Conservation (phyloP, 2,113 vertebrate genomes). For the Crotophaga sulcirostris region DNA sequence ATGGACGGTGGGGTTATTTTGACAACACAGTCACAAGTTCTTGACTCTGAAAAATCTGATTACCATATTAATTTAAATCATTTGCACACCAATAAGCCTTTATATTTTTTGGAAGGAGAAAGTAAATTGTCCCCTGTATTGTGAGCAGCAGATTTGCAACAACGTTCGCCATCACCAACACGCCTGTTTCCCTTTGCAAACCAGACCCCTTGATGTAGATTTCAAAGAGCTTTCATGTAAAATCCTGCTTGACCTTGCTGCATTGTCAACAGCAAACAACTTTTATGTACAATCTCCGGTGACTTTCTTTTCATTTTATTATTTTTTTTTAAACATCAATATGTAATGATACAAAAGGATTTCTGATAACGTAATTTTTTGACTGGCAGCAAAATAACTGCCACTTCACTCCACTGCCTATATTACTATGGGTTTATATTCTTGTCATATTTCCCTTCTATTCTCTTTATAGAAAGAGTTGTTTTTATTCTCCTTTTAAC, state of each 20-base stretch:
- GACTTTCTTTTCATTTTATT: neutral
- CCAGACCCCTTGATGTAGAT: neutral
- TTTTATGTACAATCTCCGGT: constrained; percentile 19
- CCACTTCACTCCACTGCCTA: neutral
- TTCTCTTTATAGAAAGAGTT: neutral
- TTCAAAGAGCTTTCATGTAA: constrained; percentile 12
- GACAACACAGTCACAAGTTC: neutral
- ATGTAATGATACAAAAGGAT: constrained; percentile 23
- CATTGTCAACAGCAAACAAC: constrained; percentile 35
- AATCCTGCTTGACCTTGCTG: constrained; percentile 43
- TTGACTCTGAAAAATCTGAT: neutral
- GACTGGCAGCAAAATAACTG: constrained; percentile 42
- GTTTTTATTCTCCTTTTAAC: constrained; percentile 42
- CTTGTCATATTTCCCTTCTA: neutral
- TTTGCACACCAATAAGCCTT: neutral
- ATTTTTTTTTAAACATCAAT: neutral
- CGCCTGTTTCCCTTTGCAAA: neutral
- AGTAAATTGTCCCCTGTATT: neutral
- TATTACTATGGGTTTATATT: constrained; percentile 2
- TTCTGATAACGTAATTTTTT: constrained; percentile 42
- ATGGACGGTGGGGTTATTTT: neutral
- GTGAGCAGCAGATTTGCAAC: neutral
- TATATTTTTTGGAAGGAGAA: neutral
- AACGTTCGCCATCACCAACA: neutral
- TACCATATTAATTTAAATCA: neutral